phyloP scores from a whole-genome alignment of 2,888 invertebrate genomes.

The Himalopsyche tibetana region DNA sequence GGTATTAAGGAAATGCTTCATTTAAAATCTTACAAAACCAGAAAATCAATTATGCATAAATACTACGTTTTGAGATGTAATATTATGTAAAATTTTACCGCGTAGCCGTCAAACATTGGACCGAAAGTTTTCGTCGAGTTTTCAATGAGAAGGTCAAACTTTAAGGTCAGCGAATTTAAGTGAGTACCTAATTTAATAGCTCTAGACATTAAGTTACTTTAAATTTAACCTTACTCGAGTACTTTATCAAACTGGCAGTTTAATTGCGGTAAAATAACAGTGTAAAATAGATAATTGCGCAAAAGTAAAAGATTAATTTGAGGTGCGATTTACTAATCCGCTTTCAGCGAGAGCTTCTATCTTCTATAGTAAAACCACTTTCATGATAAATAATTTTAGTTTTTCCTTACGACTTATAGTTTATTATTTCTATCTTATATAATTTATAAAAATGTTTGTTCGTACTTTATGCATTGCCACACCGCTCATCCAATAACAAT shows the following conservation, averaged over 20 bases:
- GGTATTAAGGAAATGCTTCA: too few species aligned
- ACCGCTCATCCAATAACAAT: too few species aligned
- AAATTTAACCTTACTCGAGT: neutral
- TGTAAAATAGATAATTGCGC: constrained; percentile 32
- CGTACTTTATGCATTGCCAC: too few species aligned
- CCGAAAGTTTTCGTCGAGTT: constrained; percentile 7
- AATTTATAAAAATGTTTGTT: too few species aligned
- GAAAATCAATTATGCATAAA: neutral
- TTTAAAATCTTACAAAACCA: too few species aligned
- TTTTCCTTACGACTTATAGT: too few species aligned
- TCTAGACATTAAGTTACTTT: constrained; percentile 20
- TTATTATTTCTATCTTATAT: too few species aligned
- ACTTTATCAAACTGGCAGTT: constrained; percentile 29
- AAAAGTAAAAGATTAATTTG: neutral
- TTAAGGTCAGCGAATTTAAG: constrained; percentile 13
- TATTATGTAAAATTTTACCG: neutral
- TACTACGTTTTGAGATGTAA: neutral
- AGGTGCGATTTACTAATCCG: too few species aligned
- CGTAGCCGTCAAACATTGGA: neutral
- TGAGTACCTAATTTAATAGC: constrained; percentile 28
- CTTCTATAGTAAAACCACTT: too few species aligned
- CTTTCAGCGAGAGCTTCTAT: too few species aligned
- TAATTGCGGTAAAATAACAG: constrained; percentile 23
- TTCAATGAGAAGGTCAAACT: constrained; percentile 38
- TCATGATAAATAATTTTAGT: too few species aligned